Conservation (phyloP, 53 echinoderm and acorn worm species). For the Crossaster papposus region DNA sequence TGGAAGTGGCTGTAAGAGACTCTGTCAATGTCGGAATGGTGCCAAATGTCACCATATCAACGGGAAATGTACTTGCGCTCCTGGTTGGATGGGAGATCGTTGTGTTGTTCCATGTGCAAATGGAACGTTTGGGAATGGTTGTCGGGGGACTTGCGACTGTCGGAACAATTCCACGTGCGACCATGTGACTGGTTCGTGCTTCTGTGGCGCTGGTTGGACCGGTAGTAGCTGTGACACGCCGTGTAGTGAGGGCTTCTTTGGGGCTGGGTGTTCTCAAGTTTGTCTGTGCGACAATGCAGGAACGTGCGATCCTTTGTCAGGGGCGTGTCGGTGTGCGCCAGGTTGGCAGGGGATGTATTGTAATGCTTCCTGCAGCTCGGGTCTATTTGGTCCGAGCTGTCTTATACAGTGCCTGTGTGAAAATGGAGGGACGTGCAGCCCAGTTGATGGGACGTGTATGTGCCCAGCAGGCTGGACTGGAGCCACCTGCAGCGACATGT, state of each 20-base stretch:
- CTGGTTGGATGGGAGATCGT: constrained; percentile 72
- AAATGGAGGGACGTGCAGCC: constrained; percentile 70
- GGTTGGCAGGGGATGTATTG: constrained; percentile 79
- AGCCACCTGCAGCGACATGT: constrained; percentile 59
- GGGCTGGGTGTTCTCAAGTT: constrained; percentile 60
- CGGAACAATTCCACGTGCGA: constrained; percentile 74
- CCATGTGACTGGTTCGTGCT: constrained; percentile 69
- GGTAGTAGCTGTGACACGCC: constrained; percentile 58
- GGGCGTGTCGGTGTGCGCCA: constrained; percentile 73
- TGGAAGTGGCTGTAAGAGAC: constrained; percentile 66
- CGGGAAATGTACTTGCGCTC: constrained; percentile 64
- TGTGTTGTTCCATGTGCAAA: constrained; percentile 67
- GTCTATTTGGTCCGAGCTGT: constrained; percentile 56
- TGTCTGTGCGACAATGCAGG: constrained; percentile 75
- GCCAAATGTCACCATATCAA: constrained; percentile 66
- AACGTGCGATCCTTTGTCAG: constrained; percentile 65
- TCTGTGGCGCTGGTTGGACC: constrained; percentile 68
- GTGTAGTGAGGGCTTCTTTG: constrained; percentile 64
- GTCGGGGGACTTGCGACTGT: constrained; percentile 61
- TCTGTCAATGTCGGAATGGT: constrained; percentile 70
- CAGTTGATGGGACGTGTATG: constrained; percentile 73
- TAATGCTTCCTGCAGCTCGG: constrained; percentile 53
- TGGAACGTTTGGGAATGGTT: constrained; percentile 68
- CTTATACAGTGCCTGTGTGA: constrained; percentile 42
- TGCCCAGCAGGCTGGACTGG: constrained; percentile 88